A percentile compares a stretch with the other conserved stretches of the same genome.
phyloP scores from a whole-genome alignment of 2,797 vertebrate species.

The Epinephelus coioides region DNA sequence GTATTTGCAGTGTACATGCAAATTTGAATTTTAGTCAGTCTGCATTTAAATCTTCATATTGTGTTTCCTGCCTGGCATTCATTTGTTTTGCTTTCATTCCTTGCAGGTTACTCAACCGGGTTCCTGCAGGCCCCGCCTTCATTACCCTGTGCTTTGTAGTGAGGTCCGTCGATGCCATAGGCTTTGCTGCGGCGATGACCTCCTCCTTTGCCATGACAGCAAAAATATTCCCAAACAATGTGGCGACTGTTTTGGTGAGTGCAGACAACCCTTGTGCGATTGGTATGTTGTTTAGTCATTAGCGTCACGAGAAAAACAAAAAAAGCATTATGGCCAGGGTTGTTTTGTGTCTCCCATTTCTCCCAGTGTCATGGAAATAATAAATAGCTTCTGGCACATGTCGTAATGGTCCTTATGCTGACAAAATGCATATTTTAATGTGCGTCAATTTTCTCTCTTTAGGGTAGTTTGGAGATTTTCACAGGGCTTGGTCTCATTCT shows the following conservation, averaged over 20 bases:
- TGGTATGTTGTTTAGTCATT: conserved; percentile 66
- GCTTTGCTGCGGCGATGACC: conserved; percentile 91
- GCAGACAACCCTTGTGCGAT: conserved; percentile 50
- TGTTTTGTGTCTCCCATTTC: conserved; percentile 32
- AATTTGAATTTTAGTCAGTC: not conserved
- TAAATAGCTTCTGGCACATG: not conserved
- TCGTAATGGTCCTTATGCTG: not conserved
- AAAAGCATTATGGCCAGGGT: conserved; percentile 33
- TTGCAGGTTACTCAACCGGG: conserved; percentile 90
- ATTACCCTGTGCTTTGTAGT: conserved; percentile 92
- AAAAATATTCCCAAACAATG: conserved; percentile 93
- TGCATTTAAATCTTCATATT: not conserved
- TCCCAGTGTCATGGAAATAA: not conserved
- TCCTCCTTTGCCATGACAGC: conserved; percentile 92
- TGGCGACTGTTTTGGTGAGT: conserved; percentile 96
- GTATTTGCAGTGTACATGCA: not conserved
- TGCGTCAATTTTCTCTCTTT: conserved; percentile 35
- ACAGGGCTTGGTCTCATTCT: conserved; percentile 92
- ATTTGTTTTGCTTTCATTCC: not conserved
- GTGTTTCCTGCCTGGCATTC: not conserved
- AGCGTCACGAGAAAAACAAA: conserved; percentile 62
- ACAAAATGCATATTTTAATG: conserved; percentile 4
- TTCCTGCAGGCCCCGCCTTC: conserved; percentile 87
- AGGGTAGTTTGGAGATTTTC: conserved; percentile 96
- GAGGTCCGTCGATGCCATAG: conserved; percentile 90